phyloP scores from a whole-genome alignment of 2,797 vertebrate genomes.

The Falco cherrug region DNA sequence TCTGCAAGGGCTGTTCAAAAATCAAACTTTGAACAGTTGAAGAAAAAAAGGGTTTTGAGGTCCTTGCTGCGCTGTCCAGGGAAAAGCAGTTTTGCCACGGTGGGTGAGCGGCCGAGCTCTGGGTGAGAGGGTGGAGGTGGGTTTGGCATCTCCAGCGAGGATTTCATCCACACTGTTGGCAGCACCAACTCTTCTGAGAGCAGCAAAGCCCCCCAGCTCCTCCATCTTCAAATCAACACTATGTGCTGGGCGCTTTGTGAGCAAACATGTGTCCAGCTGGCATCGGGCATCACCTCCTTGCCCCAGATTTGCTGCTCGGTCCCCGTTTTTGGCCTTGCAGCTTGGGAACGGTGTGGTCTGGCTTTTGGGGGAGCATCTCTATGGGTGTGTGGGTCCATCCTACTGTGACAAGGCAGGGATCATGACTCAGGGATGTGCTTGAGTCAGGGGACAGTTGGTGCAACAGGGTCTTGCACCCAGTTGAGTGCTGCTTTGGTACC shows the following conservation, averaged over 20 bases:
- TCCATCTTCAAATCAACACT: neutral
- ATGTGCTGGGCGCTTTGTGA: rapidly evolving
- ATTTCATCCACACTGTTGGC: neutral
- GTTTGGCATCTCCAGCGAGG: neutral
- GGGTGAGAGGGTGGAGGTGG: neutral
- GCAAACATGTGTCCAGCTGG: rapidly evolving
- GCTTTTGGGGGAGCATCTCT: neutral
- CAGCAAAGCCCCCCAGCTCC: neutral
- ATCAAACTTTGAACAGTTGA: neutral
- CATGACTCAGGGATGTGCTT: rapidly evolving
- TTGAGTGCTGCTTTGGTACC: neutral
- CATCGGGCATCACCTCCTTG: rapidly evolving
- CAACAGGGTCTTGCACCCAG: rapidly evolving
- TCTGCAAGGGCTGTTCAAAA: neutral
- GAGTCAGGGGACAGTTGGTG: no score
- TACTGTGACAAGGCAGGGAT: neutral
- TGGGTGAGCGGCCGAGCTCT: neutral
- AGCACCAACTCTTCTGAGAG: rapidly evolving
- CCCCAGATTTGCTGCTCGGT: neutral
- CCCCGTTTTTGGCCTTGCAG: rapidly evolving
- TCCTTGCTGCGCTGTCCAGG: rapidly evolving
- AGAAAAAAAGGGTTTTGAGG: neutral
- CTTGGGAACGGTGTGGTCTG: rapidly evolving
- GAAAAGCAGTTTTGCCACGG: neutral
- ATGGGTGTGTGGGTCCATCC: neutral